Evolutionary conservation across 2,797 vertebrate species (phyloP).

Genomic region (Circus cinereus): DNA sequence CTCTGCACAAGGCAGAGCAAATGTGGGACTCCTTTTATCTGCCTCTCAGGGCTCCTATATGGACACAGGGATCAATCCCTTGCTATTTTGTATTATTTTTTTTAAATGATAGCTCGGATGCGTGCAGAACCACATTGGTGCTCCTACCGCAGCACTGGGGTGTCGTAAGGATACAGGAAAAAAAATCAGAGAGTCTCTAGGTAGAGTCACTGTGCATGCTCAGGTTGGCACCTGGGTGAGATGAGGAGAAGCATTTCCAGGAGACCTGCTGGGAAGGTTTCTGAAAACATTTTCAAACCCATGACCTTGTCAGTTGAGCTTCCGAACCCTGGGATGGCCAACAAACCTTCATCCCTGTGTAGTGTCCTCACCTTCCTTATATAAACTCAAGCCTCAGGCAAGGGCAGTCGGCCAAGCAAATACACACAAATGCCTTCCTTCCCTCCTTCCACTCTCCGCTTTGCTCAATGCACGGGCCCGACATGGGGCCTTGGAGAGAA

Average conservation of each 20-base stretch:
- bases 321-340: not conserved
- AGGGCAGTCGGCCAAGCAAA: slow-evolving; percentile 7
- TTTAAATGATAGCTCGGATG: not conserved
- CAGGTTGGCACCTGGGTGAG: not conserved
- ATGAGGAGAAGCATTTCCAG: not conserved
- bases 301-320: slow-evolving; percentile 22
- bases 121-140: not conserved
- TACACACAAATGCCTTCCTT: slow-evolving; percentile 10
- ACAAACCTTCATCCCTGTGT: not conserved
- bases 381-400: slow-evolving; percentile 21
- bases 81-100: not conserved
- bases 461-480: not conserved
- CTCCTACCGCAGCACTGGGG: not conserved
- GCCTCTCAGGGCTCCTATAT: not conserved
- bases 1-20: not conserved
- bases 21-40: not conserved
- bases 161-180: not conserved
- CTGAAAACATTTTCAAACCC: not conserved
- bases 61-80: not conserved
- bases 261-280: not conserved
- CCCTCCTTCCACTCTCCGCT: not conserved
- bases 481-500: slow-evolving; percentile 47
- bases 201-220: not conserved
- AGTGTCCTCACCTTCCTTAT: slow-evolving; percentile 24
- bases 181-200: not conserved